These are phyloP conservation scores for Chloroceryle amazona DNA, from an alignment of 2,797 vertebrate species.

Conservation along the genomic window DNA sequence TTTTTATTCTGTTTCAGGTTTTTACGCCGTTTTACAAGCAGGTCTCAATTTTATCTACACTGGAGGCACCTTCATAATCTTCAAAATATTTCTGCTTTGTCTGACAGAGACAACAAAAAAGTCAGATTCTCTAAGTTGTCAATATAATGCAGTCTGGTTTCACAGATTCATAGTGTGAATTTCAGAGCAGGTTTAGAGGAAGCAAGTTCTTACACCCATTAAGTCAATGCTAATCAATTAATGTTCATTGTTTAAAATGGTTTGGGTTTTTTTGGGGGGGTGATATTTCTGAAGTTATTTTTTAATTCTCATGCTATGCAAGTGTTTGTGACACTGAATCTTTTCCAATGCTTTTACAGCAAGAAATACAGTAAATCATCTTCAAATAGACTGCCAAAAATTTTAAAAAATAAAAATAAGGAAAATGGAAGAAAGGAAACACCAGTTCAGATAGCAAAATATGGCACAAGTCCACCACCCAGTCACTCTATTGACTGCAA, in stretches of 20 bases:
- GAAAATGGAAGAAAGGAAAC: constrained; percentile 5
- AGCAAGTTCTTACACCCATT: neutral
- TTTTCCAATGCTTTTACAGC: constrained; percentile 3
- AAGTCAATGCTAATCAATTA: neutral
- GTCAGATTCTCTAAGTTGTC: neutral
- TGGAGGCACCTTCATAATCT: neutral
- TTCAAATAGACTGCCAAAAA: neutral
- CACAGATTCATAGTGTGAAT: neutral
- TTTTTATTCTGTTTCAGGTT: neutral
- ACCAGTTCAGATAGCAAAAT: constrained; percentile 9
- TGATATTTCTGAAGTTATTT: neutral
- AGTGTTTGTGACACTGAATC: constrained; percentile 17
- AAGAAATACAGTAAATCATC: constrained; percentile 11
- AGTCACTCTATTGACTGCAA: neutral
- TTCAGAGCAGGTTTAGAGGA: constrained; percentile 9
- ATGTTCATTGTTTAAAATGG: neutral
- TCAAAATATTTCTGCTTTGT: neutral
- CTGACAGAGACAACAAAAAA: neutral
- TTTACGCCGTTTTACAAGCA: neutral
- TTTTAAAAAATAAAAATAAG: no score
- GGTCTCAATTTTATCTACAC: neutral
- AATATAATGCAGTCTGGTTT: neutral
- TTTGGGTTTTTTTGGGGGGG: neutral
- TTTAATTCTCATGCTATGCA: neutral
- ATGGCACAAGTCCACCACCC: neutral